Evolutionary conservation across 1,140 invertebrate species (phyloP), one percentile per base, ranked within the genome.

Genomic region (Hestina assimilis): DNA sequence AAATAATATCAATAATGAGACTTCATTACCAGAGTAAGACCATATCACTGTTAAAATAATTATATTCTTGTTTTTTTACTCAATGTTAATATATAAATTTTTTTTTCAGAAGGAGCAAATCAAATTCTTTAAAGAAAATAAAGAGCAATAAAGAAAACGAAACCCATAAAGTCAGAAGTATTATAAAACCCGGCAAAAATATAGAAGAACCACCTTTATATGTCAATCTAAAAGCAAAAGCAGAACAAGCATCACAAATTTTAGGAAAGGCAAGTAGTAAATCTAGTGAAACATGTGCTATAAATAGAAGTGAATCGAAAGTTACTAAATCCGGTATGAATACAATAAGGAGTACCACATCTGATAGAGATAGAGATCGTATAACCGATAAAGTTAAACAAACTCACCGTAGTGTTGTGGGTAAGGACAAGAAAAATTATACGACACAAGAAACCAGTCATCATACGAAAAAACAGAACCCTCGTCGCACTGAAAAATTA

Each of bases 401-500:
- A 23, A 41, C n/a, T n/a, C n/a, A 42, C 20, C 8, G n/a, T 26
- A 21, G 15, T 14, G 19, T 31, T n/a, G 38, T 29, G 17, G 28
- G 21, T 33, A 58, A 29, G 17, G 38, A 58, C 20, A 46, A 46
- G 17, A 50, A 21, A 24, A 23, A 24, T 28, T 40, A 46, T 20
- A 45, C 12, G 43, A 50, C 28, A 41, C 24, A 15, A 40, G 53
- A 48, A 15, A 51, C 1, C 14, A 50, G 23, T 11, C 31, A 47
- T 12, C 29, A 7, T 9, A 1, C 5, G 17, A 58, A 58, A 38
- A 47, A 59, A 12, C 12, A 24, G 4, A 17, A 21, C 33, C 58
- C 53, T 12, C 52, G 42, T 24, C 48, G 63, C 8, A 61, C 63
- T 31, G 63, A 65, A 58, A 60, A 61, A 61, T 41, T 65, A 45